A percentile compares a stretch with the other conserved stretches of the same genome.
Evolutionary conservation across 1,140 invertebrate species (phyloP).

Genomic region (Euura saliciscinereae): DNA sequence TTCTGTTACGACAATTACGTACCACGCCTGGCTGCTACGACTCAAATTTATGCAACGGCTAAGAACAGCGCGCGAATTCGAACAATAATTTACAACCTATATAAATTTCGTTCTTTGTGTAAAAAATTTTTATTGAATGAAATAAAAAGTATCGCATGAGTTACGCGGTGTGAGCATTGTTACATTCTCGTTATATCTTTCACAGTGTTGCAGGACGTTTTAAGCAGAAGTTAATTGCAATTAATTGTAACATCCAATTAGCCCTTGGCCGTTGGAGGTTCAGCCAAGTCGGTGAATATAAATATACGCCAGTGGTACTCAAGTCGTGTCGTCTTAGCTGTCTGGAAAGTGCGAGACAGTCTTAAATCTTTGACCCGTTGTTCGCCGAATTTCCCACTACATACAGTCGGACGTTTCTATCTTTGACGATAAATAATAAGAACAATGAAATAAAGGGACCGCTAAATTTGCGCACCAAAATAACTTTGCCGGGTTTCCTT

Average conservation of each 20-base stretch:
- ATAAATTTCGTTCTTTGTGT: too few species aligned
- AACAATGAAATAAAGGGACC: not conserved
- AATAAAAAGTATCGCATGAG: too few species aligned
- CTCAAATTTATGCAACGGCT: constrained; percentile 41
- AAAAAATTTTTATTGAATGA: too few species aligned
- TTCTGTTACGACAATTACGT: constrained; percentile 27
- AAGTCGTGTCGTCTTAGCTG: not conserved
- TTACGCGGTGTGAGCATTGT: not conserved
- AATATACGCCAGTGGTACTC: not conserved
- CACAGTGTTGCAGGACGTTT: constrained; percentile 23
- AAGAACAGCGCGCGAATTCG: constrained; percentile 23
- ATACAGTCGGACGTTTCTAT: not conserved
- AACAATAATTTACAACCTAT: not conserved
- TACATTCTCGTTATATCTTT: not conserved
- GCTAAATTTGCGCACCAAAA: not conserved
- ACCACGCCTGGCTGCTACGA: constrained; percentile 35
- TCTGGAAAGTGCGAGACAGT: too few species aligned
- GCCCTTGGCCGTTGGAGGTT: not conserved
- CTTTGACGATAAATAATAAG: not conserved
- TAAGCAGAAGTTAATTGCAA: constrained; percentile 37
- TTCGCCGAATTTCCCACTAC: not conserved
- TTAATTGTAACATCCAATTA: constrained; percentile 37
- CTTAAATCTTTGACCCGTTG: not conserved
- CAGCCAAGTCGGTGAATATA: not conserved
- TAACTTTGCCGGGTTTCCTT: not conserved